Evolutionary conservation across 2,113 vertebrate species (phyloP).

Genomic region (Charina bottae): DNA sequence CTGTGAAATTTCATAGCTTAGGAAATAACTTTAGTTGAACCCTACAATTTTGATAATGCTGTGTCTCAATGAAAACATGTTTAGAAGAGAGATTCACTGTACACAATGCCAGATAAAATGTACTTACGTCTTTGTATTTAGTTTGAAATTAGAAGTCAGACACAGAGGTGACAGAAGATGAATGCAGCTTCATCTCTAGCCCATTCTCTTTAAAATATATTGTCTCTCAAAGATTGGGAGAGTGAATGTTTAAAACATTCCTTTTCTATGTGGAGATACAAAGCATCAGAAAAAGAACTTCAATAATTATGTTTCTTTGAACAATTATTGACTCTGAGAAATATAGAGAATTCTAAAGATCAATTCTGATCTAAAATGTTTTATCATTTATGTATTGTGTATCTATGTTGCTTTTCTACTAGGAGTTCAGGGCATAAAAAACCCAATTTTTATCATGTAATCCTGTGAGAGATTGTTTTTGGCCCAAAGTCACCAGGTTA

Average conservation of each 20-base stretch:
- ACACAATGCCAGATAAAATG: not conserved
- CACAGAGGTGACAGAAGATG: not conserved
- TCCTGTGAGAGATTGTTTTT: not conserved
- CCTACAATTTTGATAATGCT: not conserved
- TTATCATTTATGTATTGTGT: not conserved
- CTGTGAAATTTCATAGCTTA: not conserved
- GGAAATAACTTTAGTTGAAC: not conserved
- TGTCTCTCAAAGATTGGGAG: not conserved
- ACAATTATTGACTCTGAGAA: not conserved
- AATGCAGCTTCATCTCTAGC: not conserved
- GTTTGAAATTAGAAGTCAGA: not conserved
- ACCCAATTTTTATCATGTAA: not conserved
- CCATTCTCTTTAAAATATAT: slow-evolving; percentile 1
- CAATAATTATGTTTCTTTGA: not conserved
- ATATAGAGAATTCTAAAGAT: not conserved
- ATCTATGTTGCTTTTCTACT: not conserved
- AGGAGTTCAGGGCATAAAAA: not conserved
- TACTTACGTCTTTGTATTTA: not conserved
- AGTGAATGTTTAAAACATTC: not conserved
- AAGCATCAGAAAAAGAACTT: not conserved
- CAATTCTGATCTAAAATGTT: not conserved
- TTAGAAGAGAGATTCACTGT: not conserved
- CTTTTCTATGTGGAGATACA: not conserved
- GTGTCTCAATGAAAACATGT: not conserved
- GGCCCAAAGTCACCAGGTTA: not conserved